Evolutionary conservation across 2,888 invertebrate genomes (phyloP).

Genomic region (Alloplasta piceator): DNA sequence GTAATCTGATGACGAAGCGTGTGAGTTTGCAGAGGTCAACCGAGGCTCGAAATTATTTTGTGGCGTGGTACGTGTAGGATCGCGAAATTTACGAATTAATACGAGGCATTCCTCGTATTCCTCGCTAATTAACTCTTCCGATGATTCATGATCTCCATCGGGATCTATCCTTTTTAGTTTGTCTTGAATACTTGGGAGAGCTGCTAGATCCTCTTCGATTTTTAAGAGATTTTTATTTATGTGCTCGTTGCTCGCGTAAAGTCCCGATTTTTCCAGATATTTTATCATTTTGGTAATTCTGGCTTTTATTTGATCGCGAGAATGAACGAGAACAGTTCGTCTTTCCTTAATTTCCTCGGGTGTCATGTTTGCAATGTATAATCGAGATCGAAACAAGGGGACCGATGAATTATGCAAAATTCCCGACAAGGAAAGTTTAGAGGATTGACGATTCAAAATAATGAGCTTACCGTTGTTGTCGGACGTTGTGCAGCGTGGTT

Average conservation of each 20-base stretch:
- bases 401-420: neutral
- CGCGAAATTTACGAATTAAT: constrained; percentile 24
- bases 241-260: neutral
- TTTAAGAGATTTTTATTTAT: constrained; percentile 6
- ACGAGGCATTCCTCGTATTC: constrained; percentile 34
- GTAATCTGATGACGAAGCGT: constrained; percentile 10
- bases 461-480: constrained; percentile 30
- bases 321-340: neutral
- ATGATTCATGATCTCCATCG: neutral
- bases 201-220: neutral
- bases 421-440: neutral
- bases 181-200: neutral
- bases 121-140: constrained; percentile 21
- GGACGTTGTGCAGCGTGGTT: neutral
- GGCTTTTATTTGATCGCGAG: neutral
- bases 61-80: neutral
- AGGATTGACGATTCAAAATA: constrained; percentile 20
- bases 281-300: neutral
- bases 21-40: neutral
- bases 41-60: neutral
- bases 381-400: constrained; percentile 3
- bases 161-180: neutral
- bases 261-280: constrained; percentile 8
- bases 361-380: neutral
- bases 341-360: constrained; percentile 1